Evolutionary conservation across 1,140 invertebrate genomes (phyloP).

Genomic region (Hirudo medicinalis): DNA sequence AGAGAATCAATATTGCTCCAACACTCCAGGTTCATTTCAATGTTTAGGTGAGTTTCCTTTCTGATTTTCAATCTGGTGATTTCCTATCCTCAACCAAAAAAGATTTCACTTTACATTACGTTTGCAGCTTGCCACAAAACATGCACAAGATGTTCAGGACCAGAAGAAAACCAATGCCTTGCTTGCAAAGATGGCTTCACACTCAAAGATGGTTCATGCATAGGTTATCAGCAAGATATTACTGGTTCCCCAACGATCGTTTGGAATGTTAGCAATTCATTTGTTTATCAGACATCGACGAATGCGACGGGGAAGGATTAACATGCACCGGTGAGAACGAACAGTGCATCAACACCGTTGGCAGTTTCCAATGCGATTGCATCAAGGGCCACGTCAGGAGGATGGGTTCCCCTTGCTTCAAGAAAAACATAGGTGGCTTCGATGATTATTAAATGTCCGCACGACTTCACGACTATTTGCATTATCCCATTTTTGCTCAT

Average conservation of each 20-base stretch:
- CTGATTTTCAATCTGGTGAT: too few relatives aligned
- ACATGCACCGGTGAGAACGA: slow-evolving; percentile 47
- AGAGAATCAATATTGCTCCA: too few relatives aligned
- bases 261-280: neutral
- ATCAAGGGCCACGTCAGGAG: slow-evolving; percentile 26
- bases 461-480: neutral
- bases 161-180: slow-evolving; percentile 80
- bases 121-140: slow-evolving; percentile 47
- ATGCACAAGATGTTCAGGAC: slow-evolving; percentile 69
- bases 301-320: slow-evolving; percentile 52
- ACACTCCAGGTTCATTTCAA: too few relatives aligned
- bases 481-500: neutral
- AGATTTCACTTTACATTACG: too few relatives aligned
- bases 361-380: slow-evolving; percentile 60
- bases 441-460: too few relatives aligned
- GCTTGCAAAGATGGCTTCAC: slow-evolving; percentile 63
- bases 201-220: slow-evolving; percentile 54
- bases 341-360: slow-evolving; percentile 80
- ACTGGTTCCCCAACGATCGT: slow-evolving; percentile 25
- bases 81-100: too few relatives aligned
- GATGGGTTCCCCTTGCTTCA: neutral
- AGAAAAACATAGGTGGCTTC: neutral
- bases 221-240: slow-evolving; percentile 43
- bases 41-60: too few relatives aligned
- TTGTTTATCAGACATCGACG: slow-evolving; percentile 61